Evolutionary conservation across 2,888 invertebrate species (phyloP), one percentile per base, ranked within the genome.

Genomic region (Agelastica alni): DNA sequence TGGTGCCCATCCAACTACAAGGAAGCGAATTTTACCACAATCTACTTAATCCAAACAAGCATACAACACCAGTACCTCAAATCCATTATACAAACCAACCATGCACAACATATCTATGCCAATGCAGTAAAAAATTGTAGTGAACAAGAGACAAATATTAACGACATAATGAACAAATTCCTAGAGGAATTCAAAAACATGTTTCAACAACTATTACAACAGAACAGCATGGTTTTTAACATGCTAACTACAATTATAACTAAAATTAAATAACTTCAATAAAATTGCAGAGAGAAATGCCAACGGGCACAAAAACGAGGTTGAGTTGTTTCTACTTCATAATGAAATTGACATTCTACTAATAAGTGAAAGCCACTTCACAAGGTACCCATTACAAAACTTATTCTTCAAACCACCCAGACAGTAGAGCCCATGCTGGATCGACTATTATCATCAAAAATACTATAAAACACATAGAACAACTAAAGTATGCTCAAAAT

Each of bases 341-440:
- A 46, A 36, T 16, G 9, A 32, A 46, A 51, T 58, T 13, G 59
- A 61, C 14, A 56, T 61, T 9, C 12, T 60, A n/a, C 31, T 62
- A 31, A 41, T 62, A 34, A 49, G 54, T 12, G 52, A 62, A 59
- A 62, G 53, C 3, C 55, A 56, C 17, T 53, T 59, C 22, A 62
- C 60, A 51, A 31, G 46, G 16, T 22, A 31, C 41, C 10, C 31
- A 49, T 2, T 54, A 54, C 16, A 41, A 17, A 31, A 20, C 10
- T 41, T 62, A 51, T 54, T 51, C 42, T 30, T 44, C 46, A 22
- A 47, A 54, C 36, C 54, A 59, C 39, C 48, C 51, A 32, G 53
- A 53, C 26, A 37, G 30, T 7, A 47, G 46, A 14, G 51, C 56
- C 31, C 53, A 51, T 41, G 58, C 26, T 42, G 59, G 56, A 13